Evolutionary conservation across 53 echinoderm and acorn worm species (phyloP).

Genomic region (Luidia sarsii): DNA sequence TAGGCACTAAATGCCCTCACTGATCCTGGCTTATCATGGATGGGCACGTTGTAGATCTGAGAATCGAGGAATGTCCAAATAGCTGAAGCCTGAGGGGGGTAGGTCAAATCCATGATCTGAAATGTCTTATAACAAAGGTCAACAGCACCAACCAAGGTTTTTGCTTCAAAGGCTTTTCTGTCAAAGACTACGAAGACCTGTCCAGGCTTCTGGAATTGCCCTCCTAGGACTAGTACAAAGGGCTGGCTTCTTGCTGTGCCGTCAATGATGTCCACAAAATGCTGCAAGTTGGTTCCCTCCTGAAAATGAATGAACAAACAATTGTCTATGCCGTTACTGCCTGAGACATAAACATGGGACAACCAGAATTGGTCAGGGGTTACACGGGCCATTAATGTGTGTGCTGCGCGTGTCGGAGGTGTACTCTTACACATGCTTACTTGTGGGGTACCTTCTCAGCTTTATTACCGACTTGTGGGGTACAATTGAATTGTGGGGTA

Average conservation of each 20-base stretch:
- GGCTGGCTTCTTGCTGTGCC: constrained; percentile 18
- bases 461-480: too few species aligned
- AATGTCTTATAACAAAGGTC: constrained; percentile 33
- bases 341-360: too few species aligned
- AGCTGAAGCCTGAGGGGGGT: constrained; percentile 1
- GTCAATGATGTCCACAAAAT: constrained; percentile 10
- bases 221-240: constrained; percentile 16
- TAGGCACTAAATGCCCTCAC: constrained; percentile 36
- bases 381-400: too few species aligned
- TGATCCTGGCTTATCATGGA: too few species aligned
- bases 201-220: not conserved
- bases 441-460: too few species aligned
- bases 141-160: constrained; percentile 20
- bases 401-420: too few species aligned
- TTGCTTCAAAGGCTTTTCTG: not conserved
- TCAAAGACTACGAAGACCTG: constrained; percentile 31
- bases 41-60: constrained; percentile 2
- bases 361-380: too few species aligned
- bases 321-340: too few species aligned
- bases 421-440: too few species aligned
- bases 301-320: too few species aligned
- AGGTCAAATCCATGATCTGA: constrained; percentile 17
- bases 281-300: constrained; percentile 6
- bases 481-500: too few species aligned
- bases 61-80: constrained; percentile 8